phyloP scores from a whole-genome alignment of 2,888 invertebrate genomes.

The Apamea monoglypha region DNA sequence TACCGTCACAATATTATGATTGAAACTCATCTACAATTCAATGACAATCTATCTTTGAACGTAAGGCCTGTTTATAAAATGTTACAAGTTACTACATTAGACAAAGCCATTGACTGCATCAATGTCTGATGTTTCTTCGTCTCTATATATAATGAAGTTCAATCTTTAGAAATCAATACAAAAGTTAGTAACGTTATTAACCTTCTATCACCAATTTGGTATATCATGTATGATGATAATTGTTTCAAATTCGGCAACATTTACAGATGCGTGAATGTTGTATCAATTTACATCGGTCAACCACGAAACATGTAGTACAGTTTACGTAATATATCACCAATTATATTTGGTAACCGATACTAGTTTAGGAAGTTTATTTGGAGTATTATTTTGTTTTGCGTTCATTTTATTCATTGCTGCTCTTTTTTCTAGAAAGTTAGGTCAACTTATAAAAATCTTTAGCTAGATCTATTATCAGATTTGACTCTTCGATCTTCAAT shows the following conservation, averaged over 20 bases:
- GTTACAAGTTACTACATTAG: background rate
- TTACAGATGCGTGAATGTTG: constrained; percentile 29
- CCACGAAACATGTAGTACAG: constrained; percentile 33
- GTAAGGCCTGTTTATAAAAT: constrained; percentile 49
- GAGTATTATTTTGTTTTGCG: background rate
- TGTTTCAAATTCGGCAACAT: constrained; percentile 22
- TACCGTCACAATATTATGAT: constrained; percentile 71
- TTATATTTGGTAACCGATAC: constrained; percentile 16
- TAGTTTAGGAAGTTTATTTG: constrained; percentile 3
- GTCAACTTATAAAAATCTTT: background rate
- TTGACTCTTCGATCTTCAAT: background rate
- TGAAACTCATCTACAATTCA: constrained; percentile 71
- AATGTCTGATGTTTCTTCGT: background rate
- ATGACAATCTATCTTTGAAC: constrained; percentile 56
- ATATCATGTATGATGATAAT: constrained; percentile 18
- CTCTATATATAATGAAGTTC: background rate
- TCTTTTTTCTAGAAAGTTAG: background rate
- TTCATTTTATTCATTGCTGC: background rate
- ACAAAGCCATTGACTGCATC: background rate
- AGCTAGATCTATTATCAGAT: background rate
- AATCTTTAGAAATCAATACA: background rate
- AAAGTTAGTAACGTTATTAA: background rate
- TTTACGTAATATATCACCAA: constrained; percentile 10
- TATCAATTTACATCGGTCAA: constrained; percentile 42
- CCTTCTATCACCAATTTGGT: background rate